Evolutionary conservation across 1,140 invertebrate species (phyloP), one percentile per base, ranked within the genome.

Genomic region (Leptopilina clavipes): DNA sequence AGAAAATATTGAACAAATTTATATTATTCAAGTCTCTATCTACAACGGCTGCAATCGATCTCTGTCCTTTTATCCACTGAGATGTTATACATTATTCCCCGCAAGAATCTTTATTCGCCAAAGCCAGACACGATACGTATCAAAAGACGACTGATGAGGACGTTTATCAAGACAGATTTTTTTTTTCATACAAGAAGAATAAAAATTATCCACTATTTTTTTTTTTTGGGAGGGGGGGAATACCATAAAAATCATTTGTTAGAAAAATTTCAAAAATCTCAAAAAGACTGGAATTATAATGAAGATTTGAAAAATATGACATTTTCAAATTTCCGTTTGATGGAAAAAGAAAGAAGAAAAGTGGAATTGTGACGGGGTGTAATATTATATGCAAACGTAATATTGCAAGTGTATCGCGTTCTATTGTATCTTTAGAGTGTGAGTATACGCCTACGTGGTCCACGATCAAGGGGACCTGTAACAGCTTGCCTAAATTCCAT

Each of bases 401-500:
- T 72, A 72, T n/a, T 48, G 22, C 22, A 52, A 22, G 43, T 72
- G 44, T 31, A 43, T 71, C 43, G 18, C 9, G n/a, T 18, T 11
- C 17, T 1, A 31, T 52, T 22, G 43, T 22, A 12, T 6, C 43
- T 44, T 17, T 22, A 52, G 43, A 22, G 18, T 22, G 22, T 7
- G 19, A 22, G 25, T 11, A n/a, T 10, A 9, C 11, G n/a, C 9
- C 22, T 52, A 22, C 71, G 44, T 48, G 48, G 37, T 31, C 11
- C 71, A 48, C 25, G 71, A 70, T 37, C 44, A 72, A 54, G 73
- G 25, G 48, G 73, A 74, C 72, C 52, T 74, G 83, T 84, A 84
- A 84, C 84, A 86, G 84, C 84, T 86, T 86, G 84, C 81, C 79
- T 86, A 85, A 86, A 86, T 86, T 86, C 84, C 81, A 86, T 86